Conservation (phyloP, 2,888 invertebrate genomes). For the Drosophila maculinotata region DNA sequence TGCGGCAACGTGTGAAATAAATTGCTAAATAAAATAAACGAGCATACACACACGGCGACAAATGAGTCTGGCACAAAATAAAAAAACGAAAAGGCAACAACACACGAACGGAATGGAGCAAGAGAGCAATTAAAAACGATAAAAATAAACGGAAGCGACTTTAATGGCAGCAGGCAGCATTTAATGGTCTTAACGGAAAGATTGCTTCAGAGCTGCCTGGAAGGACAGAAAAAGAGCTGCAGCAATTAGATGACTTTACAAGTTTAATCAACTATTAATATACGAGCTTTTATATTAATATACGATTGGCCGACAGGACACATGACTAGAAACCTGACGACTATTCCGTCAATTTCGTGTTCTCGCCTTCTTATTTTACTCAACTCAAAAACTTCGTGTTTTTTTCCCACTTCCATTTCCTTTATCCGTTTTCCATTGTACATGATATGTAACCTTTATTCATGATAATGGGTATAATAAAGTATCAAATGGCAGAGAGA, state of each 20-base stretch:
- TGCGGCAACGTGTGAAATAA: constrained; percentile 76
- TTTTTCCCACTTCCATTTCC: constrained; percentile 40
- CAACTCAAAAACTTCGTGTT: constrained; percentile 35
- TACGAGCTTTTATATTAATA: not conserved
- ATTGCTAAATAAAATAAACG: constrained; percentile 83
- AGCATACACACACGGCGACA: constrained; percentile 73
- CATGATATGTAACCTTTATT: no score
- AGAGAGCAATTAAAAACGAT: constrained; percentile 79
- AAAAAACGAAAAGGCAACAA: constrained; percentile 12
- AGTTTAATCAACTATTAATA: constrained; percentile 10
- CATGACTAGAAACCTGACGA: not conserved
- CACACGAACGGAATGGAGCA: constrained; percentile 20
- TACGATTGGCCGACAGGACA: not conserved
- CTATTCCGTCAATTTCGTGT: not conserved
- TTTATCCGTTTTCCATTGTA: constrained; percentile 20
- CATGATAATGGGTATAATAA: not conserved
- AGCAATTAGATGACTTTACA: constrained; percentile 17
- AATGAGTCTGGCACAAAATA: constrained; percentile 60
- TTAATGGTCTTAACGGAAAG: constrained; percentile 56
- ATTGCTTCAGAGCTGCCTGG: constrained; percentile 20
- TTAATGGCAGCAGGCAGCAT: constrained; percentile 65
- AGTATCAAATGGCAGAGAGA: no score
- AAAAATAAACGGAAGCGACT: constrained; percentile 73
- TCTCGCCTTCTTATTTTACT: not conserved
- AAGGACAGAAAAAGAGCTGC: not conserved